These are phyloP conservation scores for Pseudococcus jackbeardsleyi DNA, from an alignment of 2,888 invertebrate species.

Conservation along the genomic window DNA sequence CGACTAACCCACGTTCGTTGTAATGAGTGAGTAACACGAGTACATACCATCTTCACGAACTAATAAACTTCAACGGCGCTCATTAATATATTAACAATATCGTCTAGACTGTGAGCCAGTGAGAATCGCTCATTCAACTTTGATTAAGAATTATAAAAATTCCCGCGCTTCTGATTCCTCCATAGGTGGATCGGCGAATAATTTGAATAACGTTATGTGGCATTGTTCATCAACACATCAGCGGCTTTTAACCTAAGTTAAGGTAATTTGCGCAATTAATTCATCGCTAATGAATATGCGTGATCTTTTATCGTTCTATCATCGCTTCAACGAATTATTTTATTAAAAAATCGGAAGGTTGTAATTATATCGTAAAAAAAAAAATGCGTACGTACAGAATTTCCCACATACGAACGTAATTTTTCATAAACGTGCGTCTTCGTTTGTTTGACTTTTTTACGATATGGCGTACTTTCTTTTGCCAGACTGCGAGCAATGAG, in stretches of 20 bases:
- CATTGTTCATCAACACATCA: constrained; percentile 20
- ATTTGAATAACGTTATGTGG: constrained; percentile 2
- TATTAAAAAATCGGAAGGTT: constrained; percentile 13
- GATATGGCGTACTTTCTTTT: neutral
- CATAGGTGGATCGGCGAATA: neutral
- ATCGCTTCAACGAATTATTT: neutral
- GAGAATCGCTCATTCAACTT: constrained; percentile 11
- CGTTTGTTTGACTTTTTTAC: neutral
- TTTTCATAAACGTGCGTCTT: neutral
- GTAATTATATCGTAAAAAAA: constrained; percentile 1
- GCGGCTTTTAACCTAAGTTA: neutral
- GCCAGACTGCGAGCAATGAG: neutral
- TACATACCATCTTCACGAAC: neutral
- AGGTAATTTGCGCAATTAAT: constrained; percentile 8
- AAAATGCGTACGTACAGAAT: neutral
- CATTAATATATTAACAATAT: constrained; percentile 24
- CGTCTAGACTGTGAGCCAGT: constrained; percentile 11
- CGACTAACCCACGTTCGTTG: neutral
- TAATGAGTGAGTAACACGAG: neutral
- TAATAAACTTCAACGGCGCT: neutral
- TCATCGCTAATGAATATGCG: constrained; percentile 2
- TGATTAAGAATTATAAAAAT: neutral
- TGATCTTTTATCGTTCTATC: constrained; percentile 5
- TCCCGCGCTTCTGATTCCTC: neutral
- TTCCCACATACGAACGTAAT: neutral